These are phyloP conservation scores for Falco columbarius DNA, from an alignment of 2,797 vertebrate genomes.

Conservation along the genomic window DNA sequence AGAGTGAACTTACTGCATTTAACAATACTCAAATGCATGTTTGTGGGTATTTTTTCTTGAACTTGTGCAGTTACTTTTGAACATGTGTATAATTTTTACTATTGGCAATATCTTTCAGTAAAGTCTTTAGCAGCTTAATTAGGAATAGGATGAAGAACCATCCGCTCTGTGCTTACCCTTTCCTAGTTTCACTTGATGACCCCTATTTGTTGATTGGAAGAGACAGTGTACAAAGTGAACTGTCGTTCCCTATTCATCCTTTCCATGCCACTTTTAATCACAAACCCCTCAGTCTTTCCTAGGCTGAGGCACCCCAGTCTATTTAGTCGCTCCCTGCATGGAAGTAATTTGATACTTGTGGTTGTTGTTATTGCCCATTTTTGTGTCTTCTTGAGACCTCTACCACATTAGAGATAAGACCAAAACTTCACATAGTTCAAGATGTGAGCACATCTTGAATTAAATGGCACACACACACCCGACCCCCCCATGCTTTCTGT, in stretches of 20 bases:
- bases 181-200: neutral
- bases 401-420: neutral
- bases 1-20: neutral
- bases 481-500: neutral
- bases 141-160: neutral
- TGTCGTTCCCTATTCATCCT: neutral
- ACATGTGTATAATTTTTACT: neutral
- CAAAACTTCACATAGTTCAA: neutral
- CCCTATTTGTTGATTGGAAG: conserved; percentile 21
- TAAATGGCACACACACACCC: neutral
- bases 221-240: conserved; percentile 31
- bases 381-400: neutral
- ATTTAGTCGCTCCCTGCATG: neutral
- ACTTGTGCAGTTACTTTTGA: neutral
- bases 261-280: neutral
- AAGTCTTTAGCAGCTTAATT: neutral
- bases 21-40: neutral
- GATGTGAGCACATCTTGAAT: neutral
- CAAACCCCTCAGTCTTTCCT: neutral
- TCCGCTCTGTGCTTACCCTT: neutral
- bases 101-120: neutral
- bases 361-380: neutral
- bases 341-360: neutral
- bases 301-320: neutral
- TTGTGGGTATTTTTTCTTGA: neutral